Conservation (phyloP, 2,797 vertebrate species). For the Buphagus erythrorhynchus region DNA sequence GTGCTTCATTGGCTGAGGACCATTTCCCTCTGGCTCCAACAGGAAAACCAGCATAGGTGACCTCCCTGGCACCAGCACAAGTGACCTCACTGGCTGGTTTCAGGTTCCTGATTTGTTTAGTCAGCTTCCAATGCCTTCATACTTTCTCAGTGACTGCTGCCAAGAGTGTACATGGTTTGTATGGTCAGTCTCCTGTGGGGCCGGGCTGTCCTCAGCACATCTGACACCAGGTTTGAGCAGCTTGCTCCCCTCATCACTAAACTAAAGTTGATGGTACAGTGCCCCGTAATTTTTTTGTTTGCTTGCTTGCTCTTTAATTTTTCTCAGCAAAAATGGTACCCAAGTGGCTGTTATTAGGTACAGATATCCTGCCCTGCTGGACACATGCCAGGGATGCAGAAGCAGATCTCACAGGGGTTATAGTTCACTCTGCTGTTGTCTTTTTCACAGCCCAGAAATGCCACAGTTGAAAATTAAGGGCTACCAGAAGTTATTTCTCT, state of each 20-base stretch:
- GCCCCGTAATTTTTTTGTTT: not conserved
- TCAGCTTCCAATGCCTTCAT: not conserved
- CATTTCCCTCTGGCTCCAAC: not conserved
- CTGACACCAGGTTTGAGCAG: not conserved
- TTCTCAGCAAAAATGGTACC: not conserved
- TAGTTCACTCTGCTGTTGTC: not conserved
- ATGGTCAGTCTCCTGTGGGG: not conserved
- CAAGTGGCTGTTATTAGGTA: not conserved
- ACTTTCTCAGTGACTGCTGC: not conserved
- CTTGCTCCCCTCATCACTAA: not conserved
- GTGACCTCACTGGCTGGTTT: not conserved
- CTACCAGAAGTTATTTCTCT: not conserved
- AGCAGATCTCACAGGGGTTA: not conserved
- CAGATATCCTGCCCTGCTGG: not conserved
- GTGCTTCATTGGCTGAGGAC: not conserved
- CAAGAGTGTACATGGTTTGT: not conserved
- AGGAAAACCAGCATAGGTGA: not conserved
- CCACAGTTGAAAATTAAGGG: not conserved
- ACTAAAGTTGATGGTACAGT: not conserved
- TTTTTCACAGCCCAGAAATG: not conserved
- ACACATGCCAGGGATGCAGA: not conserved
- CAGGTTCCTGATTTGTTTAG: conserved; percentile 6
- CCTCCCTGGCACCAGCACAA: not conserved
- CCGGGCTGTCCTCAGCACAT: not conserved
- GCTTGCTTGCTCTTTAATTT: not conserved